Percentiles rank a stretch among this genome's conserved stretches.
These are phyloP conservation scores for Ophion slaviceki DNA, from an alignment of 2,888 invertebrate species.

Conservation along the genomic window DNA sequence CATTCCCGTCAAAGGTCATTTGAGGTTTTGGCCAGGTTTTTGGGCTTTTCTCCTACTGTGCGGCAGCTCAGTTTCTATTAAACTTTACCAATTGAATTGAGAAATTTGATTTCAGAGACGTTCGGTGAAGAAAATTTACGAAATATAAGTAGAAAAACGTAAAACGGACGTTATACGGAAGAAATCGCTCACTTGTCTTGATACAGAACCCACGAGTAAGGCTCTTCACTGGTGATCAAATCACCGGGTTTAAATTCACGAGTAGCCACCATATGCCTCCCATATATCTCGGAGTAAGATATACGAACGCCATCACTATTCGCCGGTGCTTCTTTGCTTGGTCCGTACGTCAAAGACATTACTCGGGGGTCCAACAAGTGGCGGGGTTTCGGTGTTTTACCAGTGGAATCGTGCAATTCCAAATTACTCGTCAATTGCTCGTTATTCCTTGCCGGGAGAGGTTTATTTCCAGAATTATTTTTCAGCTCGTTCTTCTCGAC, in stretches of 20 bases:
- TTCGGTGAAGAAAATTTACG: slow-evolving; percentile 17
- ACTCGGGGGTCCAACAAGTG: slow-evolving; percentile 74
- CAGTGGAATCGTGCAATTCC: slow-evolving; percentile 38
- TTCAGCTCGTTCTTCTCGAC: slow-evolving; percentile 51
- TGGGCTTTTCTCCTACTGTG: too few species aligned
- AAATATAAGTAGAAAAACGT: neutral
- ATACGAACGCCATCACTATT: slow-evolving; percentile 77
- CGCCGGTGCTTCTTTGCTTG: slow-evolving; percentile 77
- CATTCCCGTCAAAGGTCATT: too few species aligned
- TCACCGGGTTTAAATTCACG: slow-evolving; percentile 80
- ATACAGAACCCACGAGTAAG: slow-evolving; percentile 79
- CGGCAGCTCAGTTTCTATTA: too few species aligned
- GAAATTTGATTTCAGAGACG: neutral
- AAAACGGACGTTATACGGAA: neutral
- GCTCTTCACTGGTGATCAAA: slow-evolving; percentile 78
- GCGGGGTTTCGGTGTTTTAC: slow-evolving; percentile 68
- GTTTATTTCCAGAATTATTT: slow-evolving; percentile 37
- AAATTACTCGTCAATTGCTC: slow-evolving; percentile 24
- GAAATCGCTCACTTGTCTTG: slow-evolving; percentile 76
- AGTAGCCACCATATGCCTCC: slow-evolving; percentile 79
- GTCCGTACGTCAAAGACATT: slow-evolving; percentile 73
- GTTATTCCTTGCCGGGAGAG: neutral
- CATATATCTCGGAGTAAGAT: slow-evolving; percentile 77
- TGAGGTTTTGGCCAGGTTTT: too few species aligned
- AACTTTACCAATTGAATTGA: neutral